Evolutionary conservation across 1,140 invertebrate species (phyloP).

Genomic region (Panagrolaimus sp.): DNA sequence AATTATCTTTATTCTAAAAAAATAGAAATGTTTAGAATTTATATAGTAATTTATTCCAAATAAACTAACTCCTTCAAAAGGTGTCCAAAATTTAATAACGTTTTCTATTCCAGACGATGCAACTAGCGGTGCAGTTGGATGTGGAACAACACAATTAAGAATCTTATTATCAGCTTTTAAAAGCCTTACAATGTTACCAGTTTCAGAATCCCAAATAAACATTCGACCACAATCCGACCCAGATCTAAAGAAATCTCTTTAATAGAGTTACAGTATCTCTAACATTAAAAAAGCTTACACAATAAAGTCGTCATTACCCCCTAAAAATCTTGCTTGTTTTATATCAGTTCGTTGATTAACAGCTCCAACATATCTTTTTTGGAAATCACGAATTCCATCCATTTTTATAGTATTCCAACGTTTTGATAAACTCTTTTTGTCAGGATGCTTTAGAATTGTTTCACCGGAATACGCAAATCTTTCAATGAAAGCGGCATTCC

Average conservation of each 20-base stretch:
- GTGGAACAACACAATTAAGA: conserved; percentile 27
- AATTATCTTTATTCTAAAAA: no score
- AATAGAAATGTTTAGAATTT: no score
- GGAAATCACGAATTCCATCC: conserved; percentile 18
- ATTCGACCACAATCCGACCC: no score
- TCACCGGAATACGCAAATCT: background rate
- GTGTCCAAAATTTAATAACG: conserved; percentile 30
- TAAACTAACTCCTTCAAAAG: conserved; percentile 1
- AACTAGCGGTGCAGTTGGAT: conserved; percentile 21
- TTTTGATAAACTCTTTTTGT: background rate
- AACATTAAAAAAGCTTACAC: no score
- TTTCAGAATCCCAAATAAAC: conserved; percentile 26
- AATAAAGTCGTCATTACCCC: conserved; percentile 28
- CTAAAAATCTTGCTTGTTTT: conserved; percentile 30
- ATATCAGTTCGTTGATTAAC: conserved; percentile 33
- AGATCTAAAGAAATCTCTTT: no score
- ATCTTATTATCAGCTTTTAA: conserved; percentile 32
- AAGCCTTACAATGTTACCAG: conserved; percentile 15
- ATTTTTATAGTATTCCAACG: conserved; percentile 17
- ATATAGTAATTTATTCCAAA: no score
- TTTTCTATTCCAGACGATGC: conserved; percentile 34
- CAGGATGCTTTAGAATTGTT: background rate
- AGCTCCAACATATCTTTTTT: conserved; percentile 20
- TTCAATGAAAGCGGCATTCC: background rate
- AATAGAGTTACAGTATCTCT: no score